These are phyloP conservation scores for Protobothrops mucrosquamatus DNA, from an alignment of 2,113 vertebrate species.

Conservation along the genomic window DNA sequence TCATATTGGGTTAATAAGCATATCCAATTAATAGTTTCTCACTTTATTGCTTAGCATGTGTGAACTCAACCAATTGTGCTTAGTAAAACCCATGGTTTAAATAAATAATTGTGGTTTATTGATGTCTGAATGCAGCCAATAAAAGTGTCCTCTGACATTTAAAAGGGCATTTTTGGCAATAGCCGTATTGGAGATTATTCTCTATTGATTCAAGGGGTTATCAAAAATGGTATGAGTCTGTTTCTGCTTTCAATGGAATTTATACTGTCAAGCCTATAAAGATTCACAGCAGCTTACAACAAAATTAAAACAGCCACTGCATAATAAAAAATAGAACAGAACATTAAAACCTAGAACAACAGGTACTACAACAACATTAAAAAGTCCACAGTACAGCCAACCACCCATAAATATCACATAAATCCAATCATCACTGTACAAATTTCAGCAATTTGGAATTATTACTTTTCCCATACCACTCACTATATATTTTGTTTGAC, in stretches of 20 bases:
- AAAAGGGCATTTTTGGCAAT: neutral
- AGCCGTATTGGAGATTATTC: neutral
- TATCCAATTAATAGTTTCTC: neutral
- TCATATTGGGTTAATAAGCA: neutral
- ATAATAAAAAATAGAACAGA: neutral
- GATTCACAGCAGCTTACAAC: neutral
- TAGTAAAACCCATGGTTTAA: neutral
- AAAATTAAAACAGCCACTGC: neutral
- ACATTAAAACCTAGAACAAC: neutral
- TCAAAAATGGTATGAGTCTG: neutral
- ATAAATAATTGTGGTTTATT: neutral
- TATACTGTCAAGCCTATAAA: neutral
- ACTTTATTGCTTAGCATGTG: neutral
- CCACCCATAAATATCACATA: neutral
- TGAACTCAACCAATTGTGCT: neutral
- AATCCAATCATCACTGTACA: neutral
- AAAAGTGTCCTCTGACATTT: neutral
- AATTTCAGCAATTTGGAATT: neutral
- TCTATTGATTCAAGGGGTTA: constrained; percentile 5
- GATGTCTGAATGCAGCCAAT: neutral
- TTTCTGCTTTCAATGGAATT: neutral
- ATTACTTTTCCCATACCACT: neutral
- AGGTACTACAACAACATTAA: neutral
- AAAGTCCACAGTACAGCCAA: neutral
- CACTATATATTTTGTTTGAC: neutral